Base-by-base conservation (phyloP, 2,888 invertebrate genomes). In the Cheilosia pagana region DNA sequence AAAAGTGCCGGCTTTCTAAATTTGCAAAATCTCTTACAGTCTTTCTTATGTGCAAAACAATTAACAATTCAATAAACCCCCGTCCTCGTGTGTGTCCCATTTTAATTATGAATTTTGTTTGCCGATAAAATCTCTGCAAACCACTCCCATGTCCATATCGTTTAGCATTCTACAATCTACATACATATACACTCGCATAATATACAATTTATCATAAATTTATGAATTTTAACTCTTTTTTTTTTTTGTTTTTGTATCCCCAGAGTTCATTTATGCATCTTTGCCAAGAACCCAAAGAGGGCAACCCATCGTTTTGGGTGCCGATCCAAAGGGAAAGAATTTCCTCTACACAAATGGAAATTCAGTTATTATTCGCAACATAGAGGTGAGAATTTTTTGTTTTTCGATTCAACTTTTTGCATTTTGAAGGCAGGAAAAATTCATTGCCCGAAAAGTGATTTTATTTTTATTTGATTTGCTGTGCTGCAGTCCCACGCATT, bases 271-370 rank as follows among this genome's bases (percentile, higher is more conserved):
- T 92, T 98, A 97, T 93, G 97, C 99, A 87, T 96, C 98, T 72
- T 93, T 99, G 90, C 99, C 99, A 81, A 95, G 96, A 89, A 99
- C 99, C 68, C 96, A 96, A 90, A 94, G 99, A 88, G 99, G 99
- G 35, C 96, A 97, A 88, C 98, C 99, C 45, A 94, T 99, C 88
- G 98, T 99, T 70, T 93, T 99, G 89, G 98, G 98, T 77, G 96
- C 96, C 48, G 99, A 99, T 93, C 99, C 99, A 3, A 98, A 99
- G 92, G 99, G 99, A 63, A 97, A 97, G 90, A 98, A 96, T 90
- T 98, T 99, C 92, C 94, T 99, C 65, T 99, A 99, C 91, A 96
- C 98, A 86, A 98, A 99, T 93, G 98, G 99, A 87, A 98, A 98
- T 92, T 98, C 98, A 88, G 98, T 99, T 86, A 98, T 98, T 90